Evolutionary conservation across 2,888 invertebrate species (phyloP).

Genomic region (Clusia tigrina): DNA sequence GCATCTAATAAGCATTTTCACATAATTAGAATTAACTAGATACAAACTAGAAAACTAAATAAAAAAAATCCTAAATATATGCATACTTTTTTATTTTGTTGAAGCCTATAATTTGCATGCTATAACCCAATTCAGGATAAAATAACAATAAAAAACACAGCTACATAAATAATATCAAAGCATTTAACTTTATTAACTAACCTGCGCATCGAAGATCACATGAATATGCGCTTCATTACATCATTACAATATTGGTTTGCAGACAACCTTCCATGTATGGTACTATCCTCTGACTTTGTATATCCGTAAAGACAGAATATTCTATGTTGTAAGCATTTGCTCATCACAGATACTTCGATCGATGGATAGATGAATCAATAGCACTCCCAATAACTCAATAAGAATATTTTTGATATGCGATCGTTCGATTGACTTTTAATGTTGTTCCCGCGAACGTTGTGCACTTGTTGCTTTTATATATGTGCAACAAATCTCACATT

Average conservation of each 20-base stretch:
- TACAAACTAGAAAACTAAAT: no score
- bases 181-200: constrained; percentile 38
- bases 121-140: constrained; percentile 23
- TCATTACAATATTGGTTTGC: constrained; percentile 4
- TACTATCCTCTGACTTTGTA: no score
- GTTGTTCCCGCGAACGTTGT: constrained; percentile 52
- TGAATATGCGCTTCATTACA: constrained; percentile 40
- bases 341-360: constrained; percentile 1
- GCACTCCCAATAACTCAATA: constrained; percentile 53
- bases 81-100: constrained; percentile 14
- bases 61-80: constrained; percentile 5
- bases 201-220: constrained; percentile 36
- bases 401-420: constrained; percentile 18
- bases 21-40: neutral
- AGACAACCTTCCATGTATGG: no score
- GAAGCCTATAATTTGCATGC: constrained; percentile 40
- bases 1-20: constrained; percentile 14
- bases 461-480: constrained; percentile 48
- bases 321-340: no score
- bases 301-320: no score
- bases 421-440: constrained; percentile 37
- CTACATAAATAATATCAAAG: constrained; percentile 9
- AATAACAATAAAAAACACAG: constrained; percentile 7
- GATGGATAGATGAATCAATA: constrained; percentile 35
- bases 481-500: neutral